Evolutionary conservation across 2,888 invertebrate species (phyloP), one percentile per base, ranked within the genome.

Genomic region (Lasiommata megera): DNA sequence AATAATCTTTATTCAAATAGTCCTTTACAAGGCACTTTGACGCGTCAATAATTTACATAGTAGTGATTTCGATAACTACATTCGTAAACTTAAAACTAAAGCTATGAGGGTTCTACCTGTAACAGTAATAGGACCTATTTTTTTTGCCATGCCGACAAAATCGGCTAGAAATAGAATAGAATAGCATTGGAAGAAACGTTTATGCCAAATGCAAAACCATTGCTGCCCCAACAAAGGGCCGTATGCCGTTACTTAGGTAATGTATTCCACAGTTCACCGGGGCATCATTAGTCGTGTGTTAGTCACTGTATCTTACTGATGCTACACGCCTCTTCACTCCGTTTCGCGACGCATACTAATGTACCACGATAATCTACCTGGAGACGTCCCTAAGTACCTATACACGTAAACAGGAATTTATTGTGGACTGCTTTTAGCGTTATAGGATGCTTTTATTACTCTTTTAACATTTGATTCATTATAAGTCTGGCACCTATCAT

Each of bases 231-330:
- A 63, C 54, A 59, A 64, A 63, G 59, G 53, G 53, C 37, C 28
- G 41, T 38, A 29, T 38, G 57, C 58, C 56, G 58, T 61, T 66
- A 60, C 48, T 51, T 56, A 58, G 54, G 59, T 68, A 69, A 74
- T 71, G 62, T 69, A 69, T 73, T 74, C 72, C 69, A 67, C 65
- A 67, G 68, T 70, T 68, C 70, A 63, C 65, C 56, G 62, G 70
- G 67, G 67, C 68, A 69, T 71, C 64, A 71, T 77, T 79, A 76
- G 75, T 77, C 71, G 69, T 67, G 62, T 65, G 72, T 81, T 79
- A 78, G 72, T 81, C 80, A 82, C 72, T 74, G 70, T 64, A 54
- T 69, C 65, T 76, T 74, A 68, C 73, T 73, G 71, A 82, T 77
- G 78, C 79, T 73, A 80, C 77, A 80, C 72, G 79, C 67, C 74